A percentile compares a stretch with the other conserved stretches of the same genome.
phyloP scores from a whole-genome alignment of 2,888 invertebrate genomes.

The Polydrusus tereticollis region DNA sequence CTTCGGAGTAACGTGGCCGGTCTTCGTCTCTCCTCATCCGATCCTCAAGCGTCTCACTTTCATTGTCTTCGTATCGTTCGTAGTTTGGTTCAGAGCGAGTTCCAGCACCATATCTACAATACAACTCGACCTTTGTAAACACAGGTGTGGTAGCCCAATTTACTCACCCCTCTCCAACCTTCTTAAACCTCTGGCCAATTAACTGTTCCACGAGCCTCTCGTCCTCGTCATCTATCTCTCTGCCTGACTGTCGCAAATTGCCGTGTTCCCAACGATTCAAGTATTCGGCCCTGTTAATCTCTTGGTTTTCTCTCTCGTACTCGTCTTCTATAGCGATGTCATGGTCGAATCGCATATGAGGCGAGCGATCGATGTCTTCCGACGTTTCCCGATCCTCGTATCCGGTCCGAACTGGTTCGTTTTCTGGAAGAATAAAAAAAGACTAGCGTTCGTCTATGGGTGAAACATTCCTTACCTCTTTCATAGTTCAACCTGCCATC shows the following conservation, averaged over 20 bases:
- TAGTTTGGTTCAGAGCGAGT: background rate
- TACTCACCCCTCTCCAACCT: slow-evolving; percentile 11
- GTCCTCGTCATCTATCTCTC: slow-evolving; percentile 52
- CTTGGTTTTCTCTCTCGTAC: slow-evolving; percentile 70
- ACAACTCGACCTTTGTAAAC: background rate
- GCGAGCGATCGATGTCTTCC: slow-evolving; percentile 53
- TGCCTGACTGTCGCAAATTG: slow-evolving; percentile 63
- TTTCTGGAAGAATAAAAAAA: slow-evolving; percentile 18
- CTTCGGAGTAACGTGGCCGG: slow-evolving; percentile 18
- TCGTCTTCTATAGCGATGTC: slow-evolving; percentile 67
- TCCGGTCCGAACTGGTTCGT: slow-evolving; percentile 10
- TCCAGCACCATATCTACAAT: background rate
- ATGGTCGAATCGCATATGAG: slow-evolving; percentile 53
- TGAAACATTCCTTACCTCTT: background rate
- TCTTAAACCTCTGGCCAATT: slow-evolving; percentile 39
- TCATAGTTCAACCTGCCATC: slow-evolving; percentile 63
- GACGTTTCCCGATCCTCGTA: slow-evolving; percentile 51
- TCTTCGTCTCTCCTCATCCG: slow-evolving; percentile 32
- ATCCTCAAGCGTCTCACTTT: slow-evolving; percentile 32
- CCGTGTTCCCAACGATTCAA: slow-evolving; percentile 64
- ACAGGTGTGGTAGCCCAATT: background rate
- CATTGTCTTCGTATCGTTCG: background rate
- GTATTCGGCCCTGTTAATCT: slow-evolving; percentile 68
- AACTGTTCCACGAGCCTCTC: slow-evolving; percentile 40
- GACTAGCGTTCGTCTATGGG: background rate